Base-by-base conservation (phyloP, 2,888 invertebrate species). In the Rhagophthalmus giganteus region DNA sequence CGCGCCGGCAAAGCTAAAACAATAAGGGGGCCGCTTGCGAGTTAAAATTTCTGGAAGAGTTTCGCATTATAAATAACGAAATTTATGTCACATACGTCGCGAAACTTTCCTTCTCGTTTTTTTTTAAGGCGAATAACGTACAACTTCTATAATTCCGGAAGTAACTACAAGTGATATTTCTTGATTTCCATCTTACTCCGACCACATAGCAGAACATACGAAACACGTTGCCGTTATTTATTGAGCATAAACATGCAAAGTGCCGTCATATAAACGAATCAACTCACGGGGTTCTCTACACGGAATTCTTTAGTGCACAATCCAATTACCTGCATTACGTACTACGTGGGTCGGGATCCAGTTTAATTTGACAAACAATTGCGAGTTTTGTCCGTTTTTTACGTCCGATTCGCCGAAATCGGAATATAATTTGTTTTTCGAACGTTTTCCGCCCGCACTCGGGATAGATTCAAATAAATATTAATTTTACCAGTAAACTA, bases 181-280 rank as follows among this genome's bases (percentile, higher is more conserved):
- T 53, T 48, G 54, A 49, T 48, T 49, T 44, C 54, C 45, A 34
- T 48, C 45, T 45, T 49, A 15, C 45, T 49, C 30, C 39, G 40
- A 39, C 33, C 16, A 39, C 37, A 48, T 27, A 38, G 38, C 16
- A 39, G 44, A 33, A 39, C 44, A 45, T 32, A 49, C 54, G n/a
- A 55, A 41, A 55, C 51, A 54, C 54, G 47, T 42, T 38, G 38
- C 25, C 25, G 47, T 51, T 55, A 55, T 55, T 55, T 55, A 55
- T 51, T 55, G 38, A 26, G 32, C 44, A 34, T 32, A 55, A 44
- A 48, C 55, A 55, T 51, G 55, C 55, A 55, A 55, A 55, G 47
- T 54, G 54, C 45, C 53, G 37, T 49, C 54, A 52, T 55, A 59
- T 57, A 59, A 59, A 48, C 48, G 54, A 57, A 59, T 55, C 57